Percentiles rank a stretch among this genome's conserved stretches.
Evolutionary conservation across 2,113 vertebrate species (phyloP).

Genomic region (Antechinus stuartii): DNA sequence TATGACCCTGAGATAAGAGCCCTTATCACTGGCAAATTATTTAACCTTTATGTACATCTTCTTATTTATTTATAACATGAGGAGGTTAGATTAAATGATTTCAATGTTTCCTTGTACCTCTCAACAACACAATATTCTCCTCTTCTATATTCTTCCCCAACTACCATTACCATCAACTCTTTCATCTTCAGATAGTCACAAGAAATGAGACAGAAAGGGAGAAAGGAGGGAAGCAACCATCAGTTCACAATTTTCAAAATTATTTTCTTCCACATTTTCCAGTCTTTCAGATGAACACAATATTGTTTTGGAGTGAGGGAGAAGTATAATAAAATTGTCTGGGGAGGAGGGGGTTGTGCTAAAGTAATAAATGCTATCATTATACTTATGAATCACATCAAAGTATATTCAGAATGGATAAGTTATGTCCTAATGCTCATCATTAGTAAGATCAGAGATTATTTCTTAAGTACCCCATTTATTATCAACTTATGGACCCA

Average conservation of each 20-base stretch:
- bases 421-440: not conserved
- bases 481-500: not conserved
- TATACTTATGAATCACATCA: not conserved
- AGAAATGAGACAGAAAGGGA: not conserved
- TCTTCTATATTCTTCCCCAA: not conserved
- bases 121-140: not conserved
- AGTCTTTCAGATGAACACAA: not conserved
- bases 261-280: not conserved
- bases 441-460: not conserved
- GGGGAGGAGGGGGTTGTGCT: not conserved
- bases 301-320: not conserved
- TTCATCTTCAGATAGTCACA: not conserved
- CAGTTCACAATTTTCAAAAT: not conserved
- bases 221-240: not conserved
- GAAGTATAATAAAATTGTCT: not conserved
- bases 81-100: not conserved
- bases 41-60: not conserved
- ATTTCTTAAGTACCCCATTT: not conserved
- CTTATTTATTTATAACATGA: not conserved
- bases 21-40: not conserved
- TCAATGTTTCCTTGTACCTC: not conserved
- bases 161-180: not conserved
- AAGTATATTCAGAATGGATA: not conserved
- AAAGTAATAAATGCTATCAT: not conserved
- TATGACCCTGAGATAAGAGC: not conserved